Evolutionary conservation across 2,797 vertebrate species (phyloP), one percentile per base, ranked within the genome.

Genomic region (Microtus obscurus): DNA sequence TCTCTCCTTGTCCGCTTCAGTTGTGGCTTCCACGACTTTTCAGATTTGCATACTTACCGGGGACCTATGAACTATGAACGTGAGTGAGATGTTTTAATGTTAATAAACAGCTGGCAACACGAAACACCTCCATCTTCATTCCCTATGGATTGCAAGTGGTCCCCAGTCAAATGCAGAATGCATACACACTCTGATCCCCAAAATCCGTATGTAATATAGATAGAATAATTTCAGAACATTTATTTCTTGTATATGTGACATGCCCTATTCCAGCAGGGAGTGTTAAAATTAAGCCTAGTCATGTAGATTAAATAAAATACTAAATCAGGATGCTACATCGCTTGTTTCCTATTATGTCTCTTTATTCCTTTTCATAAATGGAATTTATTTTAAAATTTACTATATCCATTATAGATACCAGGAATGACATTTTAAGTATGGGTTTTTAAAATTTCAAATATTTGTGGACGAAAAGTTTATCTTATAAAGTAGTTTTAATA

Each of bases 241-340:
- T n/a, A n/a, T n/a, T n/a, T n/a, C n/a, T n/a, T n/a, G n/a, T n/a
- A n/a, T n/a, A n/a, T n/a, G n/a, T n/a, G n/a, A n/a, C n/a, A n/a
- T n/a, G n/a, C n/a, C n/a, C n/a, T n/a, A n/a, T n/a, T n/a, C n/a
- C n/a, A n/a, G n/a, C n/a, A n/a, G n/a, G n/a, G n/a, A n/a, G n/a
- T n/a, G n/a, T n/a, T n/a, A n/a, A n/a, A 91, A 82, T 40, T 91
- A 88, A 95, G 51, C 79, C 21, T 92, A 87, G 27, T n/a, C 73
- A 21, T 37, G 27, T 14, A 82, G 61, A 90, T 16, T n/a, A 90
- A 97, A 97, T 97, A 97, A 98, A 98, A 94, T 74, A 65, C 25
- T 65, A 93, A 89, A 45, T 34, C 19, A 25, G 19, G 34, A 59
- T 31, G 34, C 12, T 2, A 2, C 16, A 73, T 86, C 2, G 21